Evolutionary conservation across 2,797 vertebrate genomes (phyloP).

Genomic region (Siniperca undulata): DNA sequence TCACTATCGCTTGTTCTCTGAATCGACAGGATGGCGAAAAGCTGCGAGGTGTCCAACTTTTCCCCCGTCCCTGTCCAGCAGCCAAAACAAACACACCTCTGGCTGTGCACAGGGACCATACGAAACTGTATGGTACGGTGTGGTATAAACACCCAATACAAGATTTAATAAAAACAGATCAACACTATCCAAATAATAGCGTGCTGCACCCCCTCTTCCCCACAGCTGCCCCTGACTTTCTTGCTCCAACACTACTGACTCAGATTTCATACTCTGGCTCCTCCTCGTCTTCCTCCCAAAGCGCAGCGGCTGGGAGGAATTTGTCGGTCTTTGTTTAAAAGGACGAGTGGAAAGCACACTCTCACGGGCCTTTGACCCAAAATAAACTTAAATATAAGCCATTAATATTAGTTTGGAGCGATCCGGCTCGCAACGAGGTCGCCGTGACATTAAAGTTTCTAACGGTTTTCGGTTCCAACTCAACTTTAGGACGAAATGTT

Average conservation of each 20-base stretch:
- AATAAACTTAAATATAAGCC: conserved; percentile 7
- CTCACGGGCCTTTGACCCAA: background rate
- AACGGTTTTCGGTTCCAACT: background rate
- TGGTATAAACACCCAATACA: background rate
- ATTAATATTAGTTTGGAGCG: rapidly evolving
- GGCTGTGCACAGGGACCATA: background rate
- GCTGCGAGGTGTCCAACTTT: conserved; percentile 31
- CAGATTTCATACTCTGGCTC: conserved; percentile 86
- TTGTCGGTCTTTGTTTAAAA: conserved; percentile 85
- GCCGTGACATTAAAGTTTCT: background rate
- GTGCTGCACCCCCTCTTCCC: conserved; percentile 33
- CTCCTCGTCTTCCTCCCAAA: conserved; percentile 86
- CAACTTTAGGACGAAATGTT: conserved; percentile 41
- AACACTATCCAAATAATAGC: background rate
- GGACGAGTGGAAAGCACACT: conserved; percentile 55
- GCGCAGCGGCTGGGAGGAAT: conserved; percentile 76
- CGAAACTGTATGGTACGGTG: no score
- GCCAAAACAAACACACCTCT: background rate
- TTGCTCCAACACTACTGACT: conserved; percentile 74
- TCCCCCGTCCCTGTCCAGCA: background rate
- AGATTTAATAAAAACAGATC: background rate
- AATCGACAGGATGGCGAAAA: background rate
- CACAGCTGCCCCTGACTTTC: conserved; percentile 74
- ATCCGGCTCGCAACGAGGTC: rapidly evolving
- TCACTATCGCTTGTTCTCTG: background rate